Evolutionary conservation across 2,113 vertebrate genomes (phyloP).

Genomic region (Syrrhaptes paradoxus): DNA sequence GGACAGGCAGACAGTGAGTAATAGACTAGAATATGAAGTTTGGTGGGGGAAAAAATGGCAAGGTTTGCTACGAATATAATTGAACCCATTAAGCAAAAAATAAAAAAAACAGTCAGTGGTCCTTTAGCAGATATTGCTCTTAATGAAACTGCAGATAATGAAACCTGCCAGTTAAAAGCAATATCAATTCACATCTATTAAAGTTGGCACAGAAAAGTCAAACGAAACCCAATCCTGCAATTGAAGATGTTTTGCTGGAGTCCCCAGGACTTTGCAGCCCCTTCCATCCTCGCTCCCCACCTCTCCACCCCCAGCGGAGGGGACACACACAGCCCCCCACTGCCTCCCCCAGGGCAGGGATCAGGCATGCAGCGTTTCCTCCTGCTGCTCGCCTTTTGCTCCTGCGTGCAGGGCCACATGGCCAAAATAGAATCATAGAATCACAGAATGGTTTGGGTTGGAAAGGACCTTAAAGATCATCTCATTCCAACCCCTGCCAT

Average conservation of each 20-base stretch:
- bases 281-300: background rate
- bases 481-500: no score
- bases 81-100: constrained; percentile 66
- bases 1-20: constrained; percentile 56
- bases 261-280: background rate
- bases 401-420: background rate
- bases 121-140: constrained; percentile 19
- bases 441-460: no score
- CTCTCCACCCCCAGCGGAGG: rapidly evolving
- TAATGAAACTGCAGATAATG: constrained; percentile 49
- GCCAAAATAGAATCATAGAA: background rate
- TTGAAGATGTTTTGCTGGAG: background rate
- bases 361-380: background rate
- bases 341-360: background rate
- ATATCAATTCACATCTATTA: constrained; percentile 35
- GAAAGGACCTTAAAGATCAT: no score
- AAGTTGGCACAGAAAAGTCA: background rate
- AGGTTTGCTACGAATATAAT: constrained; percentile 59
- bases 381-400: rapidly evolving
- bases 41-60: constrained; percentile 26
- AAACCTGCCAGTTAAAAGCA: constrained; percentile 48
- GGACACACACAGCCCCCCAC: no score
- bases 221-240: background rate
- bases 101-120: constrained; percentile 30
- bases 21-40: constrained; percentile 64